Percentiles rank a stretch among this genome's conserved stretches.
Conservation (phyloP, 2,797 vertebrate genomes). For the Pristis pectinata region DNA sequence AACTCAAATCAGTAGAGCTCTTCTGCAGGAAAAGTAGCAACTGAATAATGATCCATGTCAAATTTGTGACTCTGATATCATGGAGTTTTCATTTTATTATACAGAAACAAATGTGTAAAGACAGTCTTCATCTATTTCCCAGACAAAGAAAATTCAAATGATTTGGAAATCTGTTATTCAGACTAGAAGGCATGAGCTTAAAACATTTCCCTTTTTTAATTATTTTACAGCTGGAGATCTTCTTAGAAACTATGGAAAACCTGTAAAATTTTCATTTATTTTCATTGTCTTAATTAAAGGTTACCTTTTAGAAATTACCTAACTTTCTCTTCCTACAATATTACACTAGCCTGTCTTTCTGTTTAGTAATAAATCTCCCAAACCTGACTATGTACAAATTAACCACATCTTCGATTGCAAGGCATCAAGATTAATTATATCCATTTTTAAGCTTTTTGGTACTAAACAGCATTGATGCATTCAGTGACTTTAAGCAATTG, state of each 20-base stretch:
- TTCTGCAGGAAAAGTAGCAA: background rate
- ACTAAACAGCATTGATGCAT: background rate
- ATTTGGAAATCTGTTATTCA: background rate
- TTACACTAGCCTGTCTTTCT: background rate
- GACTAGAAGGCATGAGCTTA: background rate
- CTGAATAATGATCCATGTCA: background rate
- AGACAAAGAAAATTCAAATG: too few relatives aligned
- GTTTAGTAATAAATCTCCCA: background rate
- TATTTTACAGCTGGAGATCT: too few relatives aligned
- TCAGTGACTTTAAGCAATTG: slow-evolving; percentile 2
- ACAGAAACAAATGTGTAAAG: background rate
- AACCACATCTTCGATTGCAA: background rate
- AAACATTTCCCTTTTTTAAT: background rate
- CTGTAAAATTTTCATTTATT: background rate
- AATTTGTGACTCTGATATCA: background rate
- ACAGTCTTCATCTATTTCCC: background rate
- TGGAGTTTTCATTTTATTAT: background rate
- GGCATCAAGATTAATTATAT: background rate
- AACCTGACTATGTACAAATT: background rate
- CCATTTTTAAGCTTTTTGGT: background rate
- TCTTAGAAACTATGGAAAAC: background rate
- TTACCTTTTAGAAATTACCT: background rate
- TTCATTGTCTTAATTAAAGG: background rate
- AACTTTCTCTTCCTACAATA: background rate
- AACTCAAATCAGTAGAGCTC: background rate